Base-by-base conservation (phyloP, 1,140 invertebrate species). In the Brachionus rotundiformis region DNA sequence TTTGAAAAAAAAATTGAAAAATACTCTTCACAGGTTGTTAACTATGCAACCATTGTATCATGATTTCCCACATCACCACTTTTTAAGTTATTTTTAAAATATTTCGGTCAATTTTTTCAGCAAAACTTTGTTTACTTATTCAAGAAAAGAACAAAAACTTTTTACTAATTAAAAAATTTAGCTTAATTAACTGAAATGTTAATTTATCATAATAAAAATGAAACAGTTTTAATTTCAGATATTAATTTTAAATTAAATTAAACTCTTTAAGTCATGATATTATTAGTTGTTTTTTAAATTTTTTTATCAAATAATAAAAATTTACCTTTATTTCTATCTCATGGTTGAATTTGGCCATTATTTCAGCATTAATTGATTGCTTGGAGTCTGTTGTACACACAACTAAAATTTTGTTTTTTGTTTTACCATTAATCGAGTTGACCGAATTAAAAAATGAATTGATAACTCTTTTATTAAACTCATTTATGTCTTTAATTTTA, bases 401-500 rank as follows among this genome's bases (percentile, higher is more conserved):
- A 11, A 73, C 68, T 19, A 73, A 44, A 25, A 73, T 25, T 73
- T 25, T 73, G 27, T 41, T 19, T 7, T 73, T 19, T 44, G 68
- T 73, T 31, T 44, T 73, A 10, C 19, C 25, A 11, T 44, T 44
- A 44, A 73, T 41, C 7, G 33, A 27, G 19, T 25, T 44, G 16
- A 73, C 36, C n/a, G 25, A 19, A 19, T 73, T 23, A 44, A 73
- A 73, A 47, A 73, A 73, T 16, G 36, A 73, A 7, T 73, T 73
- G 44, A 73, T 44, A 73, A 73, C 36, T 44, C 68, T 19, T 73
- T 73, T 73, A 73, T 73, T 73, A 73, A 73, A 73, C 10, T 73
- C 68, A 44, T 73, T 73, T 41, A 73, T 73, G 11, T 73, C 68
- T 44, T 73, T 73, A 1, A 73, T 19, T 23, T 73, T 73, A 19